Conservation (phyloP, 2,888 invertebrate species). For the Xylota segnis region DNA sequence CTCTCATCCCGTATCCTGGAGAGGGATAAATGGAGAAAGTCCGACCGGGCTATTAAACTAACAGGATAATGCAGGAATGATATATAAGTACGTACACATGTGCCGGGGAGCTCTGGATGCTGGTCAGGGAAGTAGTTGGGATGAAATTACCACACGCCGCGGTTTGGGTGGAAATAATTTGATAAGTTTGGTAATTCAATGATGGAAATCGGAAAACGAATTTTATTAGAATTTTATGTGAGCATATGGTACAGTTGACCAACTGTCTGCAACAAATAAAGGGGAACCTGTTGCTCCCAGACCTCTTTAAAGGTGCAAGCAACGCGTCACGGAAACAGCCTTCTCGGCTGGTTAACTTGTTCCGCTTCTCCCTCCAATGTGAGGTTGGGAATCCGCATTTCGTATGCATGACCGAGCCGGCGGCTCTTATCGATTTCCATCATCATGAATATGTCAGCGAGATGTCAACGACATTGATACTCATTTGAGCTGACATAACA, state of each 20-base stretch:
- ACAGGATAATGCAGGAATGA: constrained; percentile 49
- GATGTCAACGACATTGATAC: constrained; percentile 68
- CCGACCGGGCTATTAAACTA: constrained; percentile 44
- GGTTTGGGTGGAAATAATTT: neutral
- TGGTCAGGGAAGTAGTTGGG: constrained; percentile 22
- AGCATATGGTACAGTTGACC: neutral
- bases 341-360: neutral
- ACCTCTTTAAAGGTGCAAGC: too few species aligned
- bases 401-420: constrained; percentile 33
- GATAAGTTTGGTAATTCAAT: constrained; percentile 37
- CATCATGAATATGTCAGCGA: constrained; percentile 35
- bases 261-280: too few species aligned
- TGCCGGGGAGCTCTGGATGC: neutral
- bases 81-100: constrained; percentile 19
- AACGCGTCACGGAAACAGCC: neutral
- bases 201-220: constrained; percentile 15
- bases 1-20: constrained; percentile 21
- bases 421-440: constrained; percentile 46
- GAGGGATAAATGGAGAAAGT: constrained; percentile 11
- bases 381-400: constrained; percentile 4
- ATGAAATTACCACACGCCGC: constrained; percentile 18
- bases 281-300: too few species aligned
- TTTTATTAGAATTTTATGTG: neutral
- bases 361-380: neutral
- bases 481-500: constrained; percentile 50